Conservation (phyloP, 2,797 vertebrate species). For the Phrynocephalus forsythii region DNA sequence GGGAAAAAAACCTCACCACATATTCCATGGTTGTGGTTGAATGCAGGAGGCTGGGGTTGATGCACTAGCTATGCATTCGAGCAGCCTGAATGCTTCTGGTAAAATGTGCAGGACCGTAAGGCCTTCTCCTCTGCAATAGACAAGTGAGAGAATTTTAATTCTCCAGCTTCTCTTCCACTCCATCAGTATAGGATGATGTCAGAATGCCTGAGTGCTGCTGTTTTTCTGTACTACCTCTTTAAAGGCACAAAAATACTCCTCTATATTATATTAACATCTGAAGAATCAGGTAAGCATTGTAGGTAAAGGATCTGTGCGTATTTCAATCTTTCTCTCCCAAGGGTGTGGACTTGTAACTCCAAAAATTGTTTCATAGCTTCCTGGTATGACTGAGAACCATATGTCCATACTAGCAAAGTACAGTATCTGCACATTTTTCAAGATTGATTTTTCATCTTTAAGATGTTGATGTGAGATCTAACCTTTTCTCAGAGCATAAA, state of each 20-base stretch:
- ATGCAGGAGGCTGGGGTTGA: background rate
- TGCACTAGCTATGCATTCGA: too few species aligned
- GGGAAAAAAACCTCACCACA: background rate
- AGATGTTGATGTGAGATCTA: background rate
- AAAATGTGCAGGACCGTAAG: background rate
- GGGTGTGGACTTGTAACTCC: background rate
- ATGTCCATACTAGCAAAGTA: background rate
- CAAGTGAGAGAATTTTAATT: background rate
- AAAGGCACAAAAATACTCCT: background rate
- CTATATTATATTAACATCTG: background rate
- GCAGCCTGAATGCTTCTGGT: background rate
- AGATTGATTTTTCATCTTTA: background rate
- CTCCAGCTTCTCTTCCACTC: too few species aligned
- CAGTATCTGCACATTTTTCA: background rate
- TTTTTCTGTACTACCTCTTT: conserved; percentile 5
- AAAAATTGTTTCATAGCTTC: background rate
- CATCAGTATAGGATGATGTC: background rate
- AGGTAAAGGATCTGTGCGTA: background rate
- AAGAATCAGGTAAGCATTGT: background rate
- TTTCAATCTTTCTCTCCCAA: background rate
- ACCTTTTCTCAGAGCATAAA: background rate
- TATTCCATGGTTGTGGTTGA: background rate
- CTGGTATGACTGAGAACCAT: background rate
- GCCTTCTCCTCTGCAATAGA: background rate
- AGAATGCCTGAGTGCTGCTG: background rate